Percentiles rank a stretch among this genome's conserved stretches.
phyloP scores from a whole-genome alignment of 2,888 invertebrate genomes.

The Lycaena phlaeas region DNA sequence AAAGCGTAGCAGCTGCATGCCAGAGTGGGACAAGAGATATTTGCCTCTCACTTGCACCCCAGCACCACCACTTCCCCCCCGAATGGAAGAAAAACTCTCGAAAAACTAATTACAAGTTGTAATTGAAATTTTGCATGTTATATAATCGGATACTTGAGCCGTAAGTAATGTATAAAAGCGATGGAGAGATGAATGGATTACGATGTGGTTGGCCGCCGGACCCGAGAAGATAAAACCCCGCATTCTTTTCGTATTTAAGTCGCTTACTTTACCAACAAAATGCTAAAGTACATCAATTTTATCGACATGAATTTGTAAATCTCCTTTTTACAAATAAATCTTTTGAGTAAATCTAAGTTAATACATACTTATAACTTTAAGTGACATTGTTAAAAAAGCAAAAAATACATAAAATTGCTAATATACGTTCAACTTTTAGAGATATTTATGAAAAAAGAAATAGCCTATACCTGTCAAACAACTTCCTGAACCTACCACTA shows the following conservation, averaged over 20 bases:
- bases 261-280: slow-evolving; percentile 6
- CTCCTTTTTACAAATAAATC: slow-evolving; percentile 6
- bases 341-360: neutral
- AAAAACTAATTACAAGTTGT: slow-evolving; percentile 76
- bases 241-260: slow-evolving; percentile 25
- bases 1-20: slow-evolving; percentile 47
- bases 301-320: slow-evolving; percentile 6
- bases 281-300: slow-evolving; percentile 4
- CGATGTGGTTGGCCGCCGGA: slow-evolving; percentile 34
- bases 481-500: too few species aligned
- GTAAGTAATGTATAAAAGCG: slow-evolving; percentile 73
- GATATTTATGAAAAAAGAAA: too few species aligned
- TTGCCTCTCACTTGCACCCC: slow-evolving; percentile 36
- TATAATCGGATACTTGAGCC: slow-evolving; percentile 74
- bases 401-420: too few species aligned
- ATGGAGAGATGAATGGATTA: slow-evolving; percentile 61
- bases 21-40: slow-evolving; percentile 28
- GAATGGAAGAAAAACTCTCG: slow-evolving; percentile 73
- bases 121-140: slow-evolving; percentile 76
- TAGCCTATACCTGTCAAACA: too few species aligned
- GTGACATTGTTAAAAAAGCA: too few species aligned
- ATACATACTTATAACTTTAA: neutral
- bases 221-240: slow-evolving; percentile 31
- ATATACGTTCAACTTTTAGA: too few species aligned
- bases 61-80: slow-evolving; percentile 53